These are phyloP conservation scores for Ctenopoma kingsleyae DNA, from an alignment of 2,797 vertebrate species.

Conservation along the genomic window DNA sequence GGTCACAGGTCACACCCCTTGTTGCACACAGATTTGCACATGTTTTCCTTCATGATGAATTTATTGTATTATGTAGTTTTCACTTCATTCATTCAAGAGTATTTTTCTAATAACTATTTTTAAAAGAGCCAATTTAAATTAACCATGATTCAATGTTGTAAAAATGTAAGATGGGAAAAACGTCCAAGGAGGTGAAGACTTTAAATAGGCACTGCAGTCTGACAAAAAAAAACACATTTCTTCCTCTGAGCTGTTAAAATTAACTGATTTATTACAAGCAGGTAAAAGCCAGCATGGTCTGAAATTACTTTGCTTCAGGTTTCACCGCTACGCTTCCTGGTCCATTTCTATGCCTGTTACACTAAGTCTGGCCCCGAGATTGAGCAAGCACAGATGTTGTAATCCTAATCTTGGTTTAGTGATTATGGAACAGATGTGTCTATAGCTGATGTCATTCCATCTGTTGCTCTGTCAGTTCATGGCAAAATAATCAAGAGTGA, in stretches of 20 bases:
- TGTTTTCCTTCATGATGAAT: no score
- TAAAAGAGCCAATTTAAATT: no score
- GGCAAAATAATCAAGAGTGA: conserved; percentile 30
- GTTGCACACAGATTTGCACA: no score
- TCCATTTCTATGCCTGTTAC: conserved; percentile 5
- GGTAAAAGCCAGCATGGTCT: not conserved
- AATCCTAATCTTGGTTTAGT: conserved; percentile 23
- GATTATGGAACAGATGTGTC: conserved; percentile 7
- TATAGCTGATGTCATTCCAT: not conserved
- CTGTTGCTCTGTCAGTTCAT: not conserved
- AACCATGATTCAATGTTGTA: no score
- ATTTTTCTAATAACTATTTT: no score
- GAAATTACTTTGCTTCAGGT: not conserved
- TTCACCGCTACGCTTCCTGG: conserved; percentile 1
- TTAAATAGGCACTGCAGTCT: not conserved
- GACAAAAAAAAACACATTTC: not conserved
- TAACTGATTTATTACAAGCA: not conserved
- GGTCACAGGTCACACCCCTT: no score
- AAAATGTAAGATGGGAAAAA: no score
- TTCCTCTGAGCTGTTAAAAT: not conserved
- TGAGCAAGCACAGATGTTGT: conserved; percentile 3
- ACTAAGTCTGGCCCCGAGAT: conserved; percentile 3
- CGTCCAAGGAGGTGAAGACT: no score
- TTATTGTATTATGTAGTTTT: no score
- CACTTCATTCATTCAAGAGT: no score